Percentiles rank a stretch among this genome's conserved stretches.
Evolutionary conservation across 2,113 vertebrate genomes (phyloP).

Genomic region (Anhinga anhinga): DNA sequence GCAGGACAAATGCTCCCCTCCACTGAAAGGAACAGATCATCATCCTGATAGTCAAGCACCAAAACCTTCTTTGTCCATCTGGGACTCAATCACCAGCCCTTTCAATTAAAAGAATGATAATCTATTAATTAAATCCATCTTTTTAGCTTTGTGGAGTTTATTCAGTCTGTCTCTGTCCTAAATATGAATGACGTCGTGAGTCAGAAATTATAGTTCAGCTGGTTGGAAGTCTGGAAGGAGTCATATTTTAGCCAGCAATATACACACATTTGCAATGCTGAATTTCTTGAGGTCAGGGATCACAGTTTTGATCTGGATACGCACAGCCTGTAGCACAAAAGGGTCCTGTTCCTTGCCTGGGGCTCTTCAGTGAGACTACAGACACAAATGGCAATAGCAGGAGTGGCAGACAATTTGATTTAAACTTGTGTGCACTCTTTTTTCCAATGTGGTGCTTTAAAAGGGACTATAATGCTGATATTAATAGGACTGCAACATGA

Average conservation of each 20-base stretch:
- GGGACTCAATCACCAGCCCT: neutral
- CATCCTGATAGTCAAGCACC: neutral
- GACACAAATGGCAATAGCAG: neutral
- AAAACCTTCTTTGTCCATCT: neutral
- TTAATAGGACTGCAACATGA: neutral
- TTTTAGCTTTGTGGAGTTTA: neutral
- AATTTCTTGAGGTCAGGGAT: constrained; percentile 5
- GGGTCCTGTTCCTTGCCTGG: neutral
- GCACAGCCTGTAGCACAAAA: neutral
- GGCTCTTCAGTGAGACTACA: neutral
- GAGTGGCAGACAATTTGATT: neutral
- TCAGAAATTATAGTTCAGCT: neutral
- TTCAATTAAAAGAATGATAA: neutral
- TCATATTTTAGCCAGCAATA: neutral
- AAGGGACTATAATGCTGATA: neutral
- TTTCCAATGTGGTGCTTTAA: neutral
- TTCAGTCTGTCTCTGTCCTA: neutral
- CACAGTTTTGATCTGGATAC: neutral
- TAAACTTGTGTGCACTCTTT: neutral
- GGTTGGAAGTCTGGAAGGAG: neutral
- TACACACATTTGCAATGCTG: constrained; percentile 31
- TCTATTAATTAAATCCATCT: neutral
- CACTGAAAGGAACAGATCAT: neutral
- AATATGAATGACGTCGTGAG: neutral
- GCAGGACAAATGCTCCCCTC: neutral